Evolutionary conservation across 2,797 vertebrate genomes (phyloP), one percentile per base, ranked within the genome.

Genomic region (Valencia hispanica): DNA sequence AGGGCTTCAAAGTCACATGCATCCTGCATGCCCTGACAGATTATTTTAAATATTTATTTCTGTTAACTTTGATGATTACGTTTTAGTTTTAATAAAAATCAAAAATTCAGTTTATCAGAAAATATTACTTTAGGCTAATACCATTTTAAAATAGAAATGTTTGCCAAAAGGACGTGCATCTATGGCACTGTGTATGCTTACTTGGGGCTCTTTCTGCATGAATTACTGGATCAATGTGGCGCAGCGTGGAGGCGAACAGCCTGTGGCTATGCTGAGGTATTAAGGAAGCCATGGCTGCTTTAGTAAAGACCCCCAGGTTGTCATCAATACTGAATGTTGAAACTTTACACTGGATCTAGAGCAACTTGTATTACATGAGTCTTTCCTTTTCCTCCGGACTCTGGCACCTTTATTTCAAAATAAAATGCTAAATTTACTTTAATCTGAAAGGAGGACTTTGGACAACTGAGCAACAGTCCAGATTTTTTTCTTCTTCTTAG

Each of bases 71-170:
- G 32, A 66, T 14, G 22, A 41, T 14, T 15, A 66, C 43, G 22
- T 11, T 12, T 66, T 66, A 41, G 63, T 41, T 11, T 11, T n/a
- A n/a, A 41, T n/a, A 17, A 43, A 41, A 41, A 25, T 4, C 51
- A 20, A 7, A 53, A 36, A n/a, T 66, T 66, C 11, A 15, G 25
- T n/a, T 55, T n/a, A 55, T 55, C 22, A 12, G 8, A 39, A 25
- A 36, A 65, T 10, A 36, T 65, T 65, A 39, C 18, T 39, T 39
- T 12, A 25, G 17, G 41, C 22, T 11, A 41, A n/a, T n/a, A 41
- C 22, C 22, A 41, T 66, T 66, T 65, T 66, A 30, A 55, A 65
- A 66, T 36, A 25, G 63, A 66, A 66, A n/a, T 66, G 36, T n/a
- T 66, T n/a, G 10, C 5, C 61, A 43, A 43, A 43, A n/a, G 39